These are phyloP conservation scores for Sebastes steindachneri DNA, from an alignment of 2,797 vertebrate genomes.

Conservation along the genomic window DNA sequence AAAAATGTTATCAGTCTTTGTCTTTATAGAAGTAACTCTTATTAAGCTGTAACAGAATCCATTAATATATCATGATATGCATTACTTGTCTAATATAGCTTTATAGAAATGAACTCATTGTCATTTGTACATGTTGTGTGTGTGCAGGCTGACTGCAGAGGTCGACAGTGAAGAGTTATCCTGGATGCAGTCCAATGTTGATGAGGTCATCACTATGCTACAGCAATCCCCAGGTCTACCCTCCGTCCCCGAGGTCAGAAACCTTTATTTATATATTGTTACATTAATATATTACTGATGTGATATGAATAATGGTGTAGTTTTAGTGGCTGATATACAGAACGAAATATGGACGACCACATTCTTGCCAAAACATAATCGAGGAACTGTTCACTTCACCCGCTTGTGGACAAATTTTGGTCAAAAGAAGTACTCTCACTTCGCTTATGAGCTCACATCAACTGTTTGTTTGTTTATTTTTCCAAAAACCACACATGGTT, in stretches of 20 bases:
- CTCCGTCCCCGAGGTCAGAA: conserved; percentile 81
- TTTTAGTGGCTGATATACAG: not conserved
- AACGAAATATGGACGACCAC: not conserved
- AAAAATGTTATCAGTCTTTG: rapidly evolving
- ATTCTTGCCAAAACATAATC: not conserved
- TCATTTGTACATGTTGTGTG: not conserved
- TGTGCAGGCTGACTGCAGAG: conserved; percentile 79
- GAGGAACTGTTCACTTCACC: not conserved
- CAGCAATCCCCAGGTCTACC: conserved; percentile 83
- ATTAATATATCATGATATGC: not conserved
- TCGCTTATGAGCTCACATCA: not conserved
- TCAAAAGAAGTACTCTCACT: not conserved
- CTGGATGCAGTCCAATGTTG: conserved; percentile 87
- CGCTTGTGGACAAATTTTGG: not conserved
- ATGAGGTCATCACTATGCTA: conserved; percentile 88
- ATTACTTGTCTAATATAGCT: not conserved
- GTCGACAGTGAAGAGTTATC: conserved; percentile 86
- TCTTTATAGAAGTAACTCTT: not conserved
- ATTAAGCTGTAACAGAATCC: not conserved
- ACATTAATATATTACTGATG: not conserved
- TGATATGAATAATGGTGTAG: not conserved
- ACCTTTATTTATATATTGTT: not conserved
- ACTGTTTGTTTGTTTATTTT: conserved; percentile 5
- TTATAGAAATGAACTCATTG: not conserved
- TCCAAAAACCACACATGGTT: not conserved